phyloP scores from a whole-genome alignment of 2,113 vertebrate species.

The Nesoenas mayeri region DNA sequence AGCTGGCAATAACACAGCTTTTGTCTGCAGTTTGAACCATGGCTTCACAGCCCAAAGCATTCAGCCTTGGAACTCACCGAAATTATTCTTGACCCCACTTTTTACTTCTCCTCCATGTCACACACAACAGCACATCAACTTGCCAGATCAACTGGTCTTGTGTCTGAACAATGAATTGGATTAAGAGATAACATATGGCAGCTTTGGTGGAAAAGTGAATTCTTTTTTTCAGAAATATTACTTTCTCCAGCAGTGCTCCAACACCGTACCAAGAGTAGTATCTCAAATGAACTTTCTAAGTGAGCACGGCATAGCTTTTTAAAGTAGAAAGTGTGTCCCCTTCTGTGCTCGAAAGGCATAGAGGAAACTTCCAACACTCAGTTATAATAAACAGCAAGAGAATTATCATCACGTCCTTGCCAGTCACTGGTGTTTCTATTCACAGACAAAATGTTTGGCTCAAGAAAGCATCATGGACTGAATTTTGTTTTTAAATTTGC shows the following conservation, averaged over 20 bases:
- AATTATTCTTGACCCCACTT: background rate
- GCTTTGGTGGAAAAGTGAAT: background rate
- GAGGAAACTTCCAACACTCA: background rate
- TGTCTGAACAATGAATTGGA: background rate
- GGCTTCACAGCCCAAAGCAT: background rate
- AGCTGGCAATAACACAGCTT: background rate
- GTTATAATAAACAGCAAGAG: background rate
- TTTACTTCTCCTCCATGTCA: background rate
- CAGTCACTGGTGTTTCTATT: rapidly evolving
- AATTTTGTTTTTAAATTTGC: background rate
- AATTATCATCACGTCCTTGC: background rate
- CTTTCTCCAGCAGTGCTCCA: rapidly evolving
- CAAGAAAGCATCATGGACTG: background rate
- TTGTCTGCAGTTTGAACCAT: background rate
- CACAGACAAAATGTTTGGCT: background rate
- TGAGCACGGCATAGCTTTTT: background rate
- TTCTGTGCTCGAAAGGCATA: background rate
- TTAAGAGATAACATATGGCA: background rate
- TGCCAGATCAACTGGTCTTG: background rate
- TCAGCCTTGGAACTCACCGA: background rate
- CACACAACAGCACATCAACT: background rate
- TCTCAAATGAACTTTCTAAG: background rate
- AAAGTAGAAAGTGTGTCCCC: background rate
- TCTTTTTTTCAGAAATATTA: background rate
- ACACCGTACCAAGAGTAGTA: rapidly evolving